phyloP scores from a whole-genome alignment of 2,113 vertebrate genomes.

The Morone saxatilis region DNA sequence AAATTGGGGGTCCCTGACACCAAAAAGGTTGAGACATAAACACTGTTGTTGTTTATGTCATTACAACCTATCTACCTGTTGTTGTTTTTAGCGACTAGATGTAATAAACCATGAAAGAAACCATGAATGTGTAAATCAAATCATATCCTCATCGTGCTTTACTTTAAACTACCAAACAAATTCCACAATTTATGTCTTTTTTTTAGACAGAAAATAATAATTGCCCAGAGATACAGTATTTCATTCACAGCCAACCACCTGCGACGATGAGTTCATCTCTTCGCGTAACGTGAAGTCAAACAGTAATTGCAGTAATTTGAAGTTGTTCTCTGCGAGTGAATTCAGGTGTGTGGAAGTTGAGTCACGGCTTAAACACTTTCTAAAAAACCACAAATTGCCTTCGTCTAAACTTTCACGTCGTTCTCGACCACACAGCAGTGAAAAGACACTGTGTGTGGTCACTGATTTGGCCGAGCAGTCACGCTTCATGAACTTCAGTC shows the following conservation, averaged over 20 bases:
- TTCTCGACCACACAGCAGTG: conserved; percentile 3
- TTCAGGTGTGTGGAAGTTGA: conserved; percentile 57
- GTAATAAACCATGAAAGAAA: background rate
- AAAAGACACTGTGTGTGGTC: background rate
- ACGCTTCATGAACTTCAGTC: conserved; percentile 4
- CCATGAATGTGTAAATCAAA: background rate
- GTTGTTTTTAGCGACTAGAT: no score
- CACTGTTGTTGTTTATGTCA: no score
- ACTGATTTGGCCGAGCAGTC: background rate
- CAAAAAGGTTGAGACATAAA: no score
- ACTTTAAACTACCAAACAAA: background rate
- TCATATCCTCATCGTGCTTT: background rate
- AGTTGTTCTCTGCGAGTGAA: background rate
- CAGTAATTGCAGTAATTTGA: conserved; percentile 33
- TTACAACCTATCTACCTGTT: no score
- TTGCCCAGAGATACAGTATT: background rate
- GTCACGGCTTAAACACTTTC: conserved; percentile 28
- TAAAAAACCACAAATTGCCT: conserved; percentile 53
- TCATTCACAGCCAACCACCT: background rate
- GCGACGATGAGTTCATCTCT: background rate
- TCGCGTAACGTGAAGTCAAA: conserved; percentile 11
- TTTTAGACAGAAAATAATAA: background rate
- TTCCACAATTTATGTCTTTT: background rate
- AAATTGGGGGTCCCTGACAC: no score
- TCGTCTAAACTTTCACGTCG: conserved; percentile 19